These are phyloP conservation scores for Masticophis lateralis DNA, from an alignment of 2,797 vertebrate species.

Conservation along the genomic window DNA sequence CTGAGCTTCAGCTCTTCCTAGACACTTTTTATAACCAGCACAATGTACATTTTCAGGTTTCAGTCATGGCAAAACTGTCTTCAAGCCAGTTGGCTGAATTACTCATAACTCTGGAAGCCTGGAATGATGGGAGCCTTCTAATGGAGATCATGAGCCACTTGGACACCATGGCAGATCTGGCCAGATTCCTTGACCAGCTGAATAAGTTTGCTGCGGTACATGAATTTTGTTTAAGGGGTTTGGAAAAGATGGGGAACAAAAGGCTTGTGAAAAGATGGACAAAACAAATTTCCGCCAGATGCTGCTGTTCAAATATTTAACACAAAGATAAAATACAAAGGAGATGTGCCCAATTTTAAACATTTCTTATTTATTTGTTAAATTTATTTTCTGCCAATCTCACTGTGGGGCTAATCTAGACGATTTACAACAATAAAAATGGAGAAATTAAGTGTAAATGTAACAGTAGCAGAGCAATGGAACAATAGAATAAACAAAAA, in stretches of 20 bases:
- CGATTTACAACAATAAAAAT: background rate
- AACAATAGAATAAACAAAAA: background rate
- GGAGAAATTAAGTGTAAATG: background rate
- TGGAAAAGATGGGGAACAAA: background rate
- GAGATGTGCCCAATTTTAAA: background rate
- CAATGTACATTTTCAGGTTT: conserved; percentile 11
- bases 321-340: background rate
- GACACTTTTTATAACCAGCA: background rate
- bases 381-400: background rate
- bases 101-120: background rate
- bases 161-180: background rate
- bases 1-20: background rate
- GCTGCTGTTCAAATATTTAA: background rate
- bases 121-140: background rate
- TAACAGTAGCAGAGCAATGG: background rate
- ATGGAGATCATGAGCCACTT: conserved; percentile 14
- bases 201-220: conserved; percentile 35
- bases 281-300: background rate
- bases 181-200: conserved; percentile 33
- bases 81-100: conserved; percentile 40
- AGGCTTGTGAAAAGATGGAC: background rate
- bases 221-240: background rate
- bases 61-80: background rate
- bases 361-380: background rate
- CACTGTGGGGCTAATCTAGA: background rate